phyloP scores from a whole-genome alignment of 2,888 invertebrate species.

The Patella caerulea region DNA sequence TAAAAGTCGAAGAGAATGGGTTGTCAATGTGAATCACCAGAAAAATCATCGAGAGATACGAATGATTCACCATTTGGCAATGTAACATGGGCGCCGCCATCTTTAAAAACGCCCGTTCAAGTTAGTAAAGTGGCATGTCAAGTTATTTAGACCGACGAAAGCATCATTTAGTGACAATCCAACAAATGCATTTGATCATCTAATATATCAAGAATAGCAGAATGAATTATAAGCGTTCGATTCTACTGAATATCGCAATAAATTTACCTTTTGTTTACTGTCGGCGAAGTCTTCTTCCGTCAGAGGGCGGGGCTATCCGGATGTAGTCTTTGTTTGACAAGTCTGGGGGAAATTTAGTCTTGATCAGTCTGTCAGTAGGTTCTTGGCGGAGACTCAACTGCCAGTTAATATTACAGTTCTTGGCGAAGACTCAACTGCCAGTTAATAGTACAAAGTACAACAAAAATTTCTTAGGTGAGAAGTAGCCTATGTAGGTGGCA shows the following conservation, averaged over 20 bases:
- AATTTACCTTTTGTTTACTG: slow-evolving; percentile 5
- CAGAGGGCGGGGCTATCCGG: slow-evolving; percentile 4
- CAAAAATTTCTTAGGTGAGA: too few species aligned
- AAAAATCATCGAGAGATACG: not conserved
- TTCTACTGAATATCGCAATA: not conserved
- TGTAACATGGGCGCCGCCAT: slow-evolving; percentile 10
- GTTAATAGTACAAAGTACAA: too few species aligned
- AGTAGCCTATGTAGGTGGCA: too few species aligned
- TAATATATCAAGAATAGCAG: slow-evolving; percentile 13
- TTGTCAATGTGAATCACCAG: not conserved
- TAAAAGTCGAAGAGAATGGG: not conserved
- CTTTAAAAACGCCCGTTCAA: not conserved
- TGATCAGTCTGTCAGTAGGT: too few species aligned
- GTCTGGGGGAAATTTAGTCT: too few species aligned
- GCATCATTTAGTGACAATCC: slow-evolving; percentile 17
- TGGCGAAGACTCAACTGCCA: too few species aligned
- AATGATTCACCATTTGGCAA: slow-evolving; percentile 4
- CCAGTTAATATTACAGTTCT: too few species aligned
- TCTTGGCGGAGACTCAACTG: too few species aligned
- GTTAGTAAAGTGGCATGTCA: too few species aligned
- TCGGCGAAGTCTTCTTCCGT: not conserved
- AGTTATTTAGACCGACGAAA: slow-evolving; percentile 21
- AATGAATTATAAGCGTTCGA: slow-evolving; percentile 9
- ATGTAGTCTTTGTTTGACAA: not conserved
- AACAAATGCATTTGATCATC: slow-evolving; percentile 3